phyloP scores from a whole-genome alignment of 2,888 invertebrate genomes.

The Lepidochrysops patricia region DNA sequence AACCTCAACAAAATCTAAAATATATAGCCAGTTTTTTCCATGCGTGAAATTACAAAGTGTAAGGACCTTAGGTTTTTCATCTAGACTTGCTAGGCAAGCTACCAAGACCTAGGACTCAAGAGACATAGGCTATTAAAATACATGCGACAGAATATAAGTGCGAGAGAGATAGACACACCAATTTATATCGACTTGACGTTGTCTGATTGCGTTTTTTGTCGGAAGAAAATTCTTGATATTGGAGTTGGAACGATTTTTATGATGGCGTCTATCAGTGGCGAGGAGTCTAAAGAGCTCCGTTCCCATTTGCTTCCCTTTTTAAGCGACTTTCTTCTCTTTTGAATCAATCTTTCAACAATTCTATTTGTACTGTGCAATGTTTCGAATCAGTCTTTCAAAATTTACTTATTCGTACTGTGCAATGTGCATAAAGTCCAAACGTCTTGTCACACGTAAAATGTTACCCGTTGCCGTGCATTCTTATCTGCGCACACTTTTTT shows the following conservation, averaged over 20 bases:
- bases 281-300: too few species aligned
- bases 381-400: too few species aligned
- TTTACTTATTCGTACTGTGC: too few species aligned
- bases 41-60: not conserved
- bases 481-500: too few species aligned
- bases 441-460: too few species aligned
- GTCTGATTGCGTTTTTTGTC: not conserved
- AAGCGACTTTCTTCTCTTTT: too few species aligned
- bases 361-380: too few species aligned
- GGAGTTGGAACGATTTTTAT: not conserved
- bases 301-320: too few species aligned
- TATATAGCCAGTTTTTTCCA: not conserved
- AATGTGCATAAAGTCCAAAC: too few species aligned
- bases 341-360: too few species aligned
- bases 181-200: not conserved
- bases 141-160: not conserved
- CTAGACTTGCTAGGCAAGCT: not conserved
- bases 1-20: not conserved
- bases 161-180: not conserved
- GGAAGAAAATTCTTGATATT: not conserved
- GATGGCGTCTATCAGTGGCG: too few species aligned
- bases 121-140: slow-evolving; percentile 3
- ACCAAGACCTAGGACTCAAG: not conserved
- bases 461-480: too few species aligned
- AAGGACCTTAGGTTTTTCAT: not conserved